A percentile compares a stretch with the other conserved stretches of the same genome.
These are phyloP conservation scores for Oreochromis niloticus DNA, from an alignment of 2,113 vertebrate genomes.

Conservation along the genomic window DNA sequence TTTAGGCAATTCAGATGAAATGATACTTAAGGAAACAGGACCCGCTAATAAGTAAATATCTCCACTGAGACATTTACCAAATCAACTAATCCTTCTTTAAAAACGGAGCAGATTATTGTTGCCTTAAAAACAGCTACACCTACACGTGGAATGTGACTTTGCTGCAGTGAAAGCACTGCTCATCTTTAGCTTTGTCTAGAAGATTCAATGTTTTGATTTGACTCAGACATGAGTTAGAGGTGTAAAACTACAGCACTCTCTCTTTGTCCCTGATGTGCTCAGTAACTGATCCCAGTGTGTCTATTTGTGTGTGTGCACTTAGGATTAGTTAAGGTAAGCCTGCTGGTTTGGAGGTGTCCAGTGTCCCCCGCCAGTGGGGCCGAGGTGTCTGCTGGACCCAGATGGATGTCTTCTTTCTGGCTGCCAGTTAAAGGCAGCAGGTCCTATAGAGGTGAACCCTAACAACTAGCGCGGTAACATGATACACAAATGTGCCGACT, in stretches of 20 bases:
- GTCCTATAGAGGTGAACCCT: constrained; percentile 52
- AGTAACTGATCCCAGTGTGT: constrained; percentile 51
- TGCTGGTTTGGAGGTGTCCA: constrained; percentile 46
- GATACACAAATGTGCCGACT: constrained; percentile 59
- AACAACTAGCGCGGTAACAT: constrained; percentile 61
- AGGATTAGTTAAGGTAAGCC: constrained; percentile 56
- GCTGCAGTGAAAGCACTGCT: constrained; percentile 12
- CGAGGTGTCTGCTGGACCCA: constrained; percentile 64
- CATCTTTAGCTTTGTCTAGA: constrained; percentile 21
- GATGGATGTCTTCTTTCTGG: constrained; percentile 69
- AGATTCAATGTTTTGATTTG: constrained; percentile 39
- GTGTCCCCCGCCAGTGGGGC: constrained; percentile 55
- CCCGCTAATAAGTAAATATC: not conserved
- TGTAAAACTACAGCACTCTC: not conserved
- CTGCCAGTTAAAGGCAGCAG: constrained; percentile 33
- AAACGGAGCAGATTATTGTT: not conserved
- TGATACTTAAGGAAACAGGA: constrained; percentile 9
- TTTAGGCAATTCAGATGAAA: not conserved
- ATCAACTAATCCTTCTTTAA: not conserved
- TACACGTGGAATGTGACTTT: constrained; percentile 1
- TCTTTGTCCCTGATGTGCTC: constrained; percentile 31
- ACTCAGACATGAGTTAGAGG: constrained; percentile 12
- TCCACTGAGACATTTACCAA: not conserved
- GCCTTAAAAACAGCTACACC: not conserved
- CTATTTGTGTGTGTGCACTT: constrained; percentile 38